Percentiles rank a stretch among this genome's conserved stretches.
Evolutionary conservation across 2,888 invertebrate genomes (phyloP).

Genomic region (Nephrotoma flavescens): DNA sequence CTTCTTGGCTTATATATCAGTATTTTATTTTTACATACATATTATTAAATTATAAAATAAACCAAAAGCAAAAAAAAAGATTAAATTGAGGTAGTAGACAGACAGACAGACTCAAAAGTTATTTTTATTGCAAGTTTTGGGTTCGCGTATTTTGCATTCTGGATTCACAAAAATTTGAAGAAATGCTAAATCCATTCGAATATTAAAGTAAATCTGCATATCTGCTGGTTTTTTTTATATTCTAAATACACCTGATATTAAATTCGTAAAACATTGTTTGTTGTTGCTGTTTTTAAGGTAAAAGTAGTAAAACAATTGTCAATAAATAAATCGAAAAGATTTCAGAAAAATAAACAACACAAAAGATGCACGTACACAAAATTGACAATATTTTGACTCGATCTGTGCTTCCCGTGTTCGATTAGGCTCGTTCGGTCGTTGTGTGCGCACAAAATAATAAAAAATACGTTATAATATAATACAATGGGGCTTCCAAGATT

Average conservation of each 20-base stretch:
- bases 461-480: neutral
- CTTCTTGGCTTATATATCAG: neutral
- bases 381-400: neutral
- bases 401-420: neutral
- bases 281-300: neutral
- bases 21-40: neutral
- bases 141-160: neutral
- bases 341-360: neutral
- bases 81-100: neutral
- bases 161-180: neutral
- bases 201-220: neutral
- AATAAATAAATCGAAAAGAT: neutral
- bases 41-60: neutral
- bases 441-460: neutral
- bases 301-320: neutral
- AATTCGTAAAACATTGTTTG: neutral
- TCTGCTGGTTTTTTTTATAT: neutral
- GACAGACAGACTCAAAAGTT: neutral
- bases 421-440: neutral
- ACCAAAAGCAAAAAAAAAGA: neutral
- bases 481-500: neutral
- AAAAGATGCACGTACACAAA: neutral
- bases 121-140: neutral
- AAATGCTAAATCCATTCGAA: neutral
- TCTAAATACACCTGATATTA: neutral